These are phyloP conservation scores for Centroberyx gerrardi DNA, from an alignment of 2,797 vertebrate genomes.

Conservation along the genomic window DNA sequence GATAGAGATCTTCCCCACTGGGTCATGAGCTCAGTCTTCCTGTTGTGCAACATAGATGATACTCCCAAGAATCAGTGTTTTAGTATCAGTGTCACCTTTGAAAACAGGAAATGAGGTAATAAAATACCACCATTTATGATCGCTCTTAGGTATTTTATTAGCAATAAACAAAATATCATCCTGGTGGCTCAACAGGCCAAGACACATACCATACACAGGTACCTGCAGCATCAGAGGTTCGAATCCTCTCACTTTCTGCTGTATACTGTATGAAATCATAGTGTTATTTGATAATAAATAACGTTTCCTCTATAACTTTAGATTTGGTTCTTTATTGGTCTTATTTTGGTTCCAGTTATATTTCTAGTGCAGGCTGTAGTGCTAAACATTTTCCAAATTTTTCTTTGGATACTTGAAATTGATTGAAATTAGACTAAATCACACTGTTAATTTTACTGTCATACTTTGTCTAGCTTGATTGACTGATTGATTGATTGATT, in stretches of 20 bases:
- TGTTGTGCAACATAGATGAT: not conserved
- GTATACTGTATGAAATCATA: no score
- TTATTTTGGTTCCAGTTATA: not conserved
- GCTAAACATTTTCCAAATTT: not conserved
- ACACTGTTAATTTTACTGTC: not conserved
- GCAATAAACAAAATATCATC: not conserved
- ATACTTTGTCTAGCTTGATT: no score
- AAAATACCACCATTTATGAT: not conserved
- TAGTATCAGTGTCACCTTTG: constrained; percentile 17
- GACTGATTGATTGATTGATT: no score
- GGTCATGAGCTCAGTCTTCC: not conserved
- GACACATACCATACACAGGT: no score
- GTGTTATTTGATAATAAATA: no score
- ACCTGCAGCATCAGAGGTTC: no score
- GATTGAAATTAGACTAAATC: not conserved
- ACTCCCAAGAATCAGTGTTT: constrained; percentile 7
- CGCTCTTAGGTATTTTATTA: not conserved
- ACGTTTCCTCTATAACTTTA: no score
- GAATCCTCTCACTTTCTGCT: no score
- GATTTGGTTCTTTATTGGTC: not conserved
- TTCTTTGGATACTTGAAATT: not conserved
- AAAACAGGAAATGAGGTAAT: constrained; percentile 4
- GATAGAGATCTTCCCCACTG: constrained; percentile 11
- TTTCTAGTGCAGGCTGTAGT: not conserved
- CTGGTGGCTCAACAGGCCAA: not conserved